Evolutionary conservation across 2,888 invertebrate species (phyloP).

Genomic region (Allolobophora icterica): DNA sequence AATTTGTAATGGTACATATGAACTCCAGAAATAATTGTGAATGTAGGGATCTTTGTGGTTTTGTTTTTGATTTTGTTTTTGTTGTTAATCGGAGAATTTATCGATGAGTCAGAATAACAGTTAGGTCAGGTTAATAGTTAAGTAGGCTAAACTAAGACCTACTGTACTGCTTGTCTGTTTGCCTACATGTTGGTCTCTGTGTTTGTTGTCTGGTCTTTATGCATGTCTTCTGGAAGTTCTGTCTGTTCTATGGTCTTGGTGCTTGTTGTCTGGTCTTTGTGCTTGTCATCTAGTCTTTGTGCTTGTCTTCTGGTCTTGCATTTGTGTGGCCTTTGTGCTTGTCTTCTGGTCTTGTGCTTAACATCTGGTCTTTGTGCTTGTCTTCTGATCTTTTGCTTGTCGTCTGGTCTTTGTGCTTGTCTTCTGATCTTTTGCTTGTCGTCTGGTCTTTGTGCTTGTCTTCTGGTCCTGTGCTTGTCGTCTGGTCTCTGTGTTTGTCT

Average conservation of each 20-base stretch:
- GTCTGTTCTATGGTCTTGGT: no score
- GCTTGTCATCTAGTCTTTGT: not conserved
- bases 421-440: not conserved
- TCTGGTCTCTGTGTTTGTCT: not conserved
- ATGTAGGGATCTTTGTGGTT: not conserved
- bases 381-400: not conserved
- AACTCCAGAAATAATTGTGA: not conserved
- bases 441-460: not conserved
- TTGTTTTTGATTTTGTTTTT: not conserved
- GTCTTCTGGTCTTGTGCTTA: not conserved
- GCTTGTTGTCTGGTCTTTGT: not conserved
- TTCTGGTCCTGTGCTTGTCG: not conserved
- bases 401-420: not conserved
- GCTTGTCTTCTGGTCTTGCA: not conserved
- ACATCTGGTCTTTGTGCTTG: not conserved
- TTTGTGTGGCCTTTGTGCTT: not conserved
- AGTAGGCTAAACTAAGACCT: not conserved
- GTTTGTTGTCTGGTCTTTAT: not conserved
- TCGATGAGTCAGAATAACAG: not conserved
- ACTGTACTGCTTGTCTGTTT: not conserved
- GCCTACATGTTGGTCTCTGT: not conserved
- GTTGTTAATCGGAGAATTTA: not conserved
- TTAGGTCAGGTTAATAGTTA: not conserved
- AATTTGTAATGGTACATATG: not conserved
- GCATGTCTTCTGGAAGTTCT: no score